Evolutionary conservation across 2,113 vertebrate species (phyloP).

Genomic region (Bettongia penicillata): DNA sequence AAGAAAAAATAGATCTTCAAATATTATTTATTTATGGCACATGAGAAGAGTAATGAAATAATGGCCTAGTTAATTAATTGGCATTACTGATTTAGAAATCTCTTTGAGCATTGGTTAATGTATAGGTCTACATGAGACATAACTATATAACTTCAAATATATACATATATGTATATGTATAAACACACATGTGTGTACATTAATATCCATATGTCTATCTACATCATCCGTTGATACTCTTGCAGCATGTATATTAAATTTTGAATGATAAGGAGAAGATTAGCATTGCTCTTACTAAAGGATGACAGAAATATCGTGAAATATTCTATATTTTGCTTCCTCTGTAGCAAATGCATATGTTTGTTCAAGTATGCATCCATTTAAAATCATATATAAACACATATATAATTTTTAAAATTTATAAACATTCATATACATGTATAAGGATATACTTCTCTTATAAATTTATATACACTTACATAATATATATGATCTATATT

Average conservation of each 20-base stretch:
- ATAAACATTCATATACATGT: not conserved
- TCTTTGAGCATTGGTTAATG: not conserved
- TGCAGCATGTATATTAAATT: not conserved
- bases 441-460: not conserved
- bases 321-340: not conserved
- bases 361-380: not conserved
- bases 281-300: not conserved
- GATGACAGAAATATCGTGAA: not conserved
- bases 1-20: slow-evolving; percentile 32
- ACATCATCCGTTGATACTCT: not conserved
- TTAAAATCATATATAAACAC: not conserved
- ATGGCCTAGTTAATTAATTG: slow-evolving; percentile 27
- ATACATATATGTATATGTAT: not conserved
- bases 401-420: not conserved
- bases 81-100: slow-evolving; percentile 8
- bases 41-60: slow-evolving; percentile 1
- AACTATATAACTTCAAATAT: not conserved
- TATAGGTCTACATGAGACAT: not conserved
- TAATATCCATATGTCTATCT: not conserved
- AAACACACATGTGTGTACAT: not conserved
- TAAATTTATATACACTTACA: not conserved
- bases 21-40: slow-evolving; percentile 28
- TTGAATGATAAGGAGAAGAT: not conserved
- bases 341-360: not conserved
- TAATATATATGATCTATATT: not conserved